Evolutionary conservation across 2,113 vertebrate genomes (phyloP), one percentile per base, ranked within the genome.

Genomic region (Odocoileus virginianus): DNA sequence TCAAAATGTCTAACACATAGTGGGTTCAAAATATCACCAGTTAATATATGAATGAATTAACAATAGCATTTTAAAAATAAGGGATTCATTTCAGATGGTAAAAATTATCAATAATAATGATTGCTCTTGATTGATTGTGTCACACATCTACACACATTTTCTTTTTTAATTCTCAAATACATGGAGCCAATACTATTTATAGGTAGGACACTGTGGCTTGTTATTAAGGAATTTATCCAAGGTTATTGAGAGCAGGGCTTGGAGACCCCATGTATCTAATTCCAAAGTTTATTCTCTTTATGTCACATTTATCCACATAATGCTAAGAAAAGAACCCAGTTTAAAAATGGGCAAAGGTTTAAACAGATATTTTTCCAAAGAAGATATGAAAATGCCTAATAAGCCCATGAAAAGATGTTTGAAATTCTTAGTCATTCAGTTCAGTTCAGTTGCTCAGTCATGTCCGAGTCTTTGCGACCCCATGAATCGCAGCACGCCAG

Each of bases 261-360:
- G 87, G 28, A 40, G 88, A 61, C 5, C n/a, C 40, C 9, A 61
- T 28, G 50, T 89, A 61, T 47, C 25, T 96, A 89, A 87, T 92
- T 91, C 28, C 25, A 97, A 95, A 97, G 45, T 93, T 40, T 84
- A 61, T 96, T 96, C 33, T 60, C 74, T 84, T 61, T 81, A 87
- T 64, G 47, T 92, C 82, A 61, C 43, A 67, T 95, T 94, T 91
- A 60, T 67, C 33, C 12, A 50, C 16, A 21, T 47, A 43, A 76
- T 85, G 33, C 64, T 64, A 89, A 96, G 82, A 64, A 89, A 94
- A 84, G 17, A 86, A 58, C 3, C 13, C 30, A n/a, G 5, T 30
- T 92, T 50, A 61, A 30, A 55, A 88, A 81, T 84, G 7, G 19
- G 27, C 58, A 74, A 74, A 81, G 3, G 5, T 47, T 25, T 28